Conservation (phyloP, 2,888 invertebrate species). For the Theretra japonica region DNA sequence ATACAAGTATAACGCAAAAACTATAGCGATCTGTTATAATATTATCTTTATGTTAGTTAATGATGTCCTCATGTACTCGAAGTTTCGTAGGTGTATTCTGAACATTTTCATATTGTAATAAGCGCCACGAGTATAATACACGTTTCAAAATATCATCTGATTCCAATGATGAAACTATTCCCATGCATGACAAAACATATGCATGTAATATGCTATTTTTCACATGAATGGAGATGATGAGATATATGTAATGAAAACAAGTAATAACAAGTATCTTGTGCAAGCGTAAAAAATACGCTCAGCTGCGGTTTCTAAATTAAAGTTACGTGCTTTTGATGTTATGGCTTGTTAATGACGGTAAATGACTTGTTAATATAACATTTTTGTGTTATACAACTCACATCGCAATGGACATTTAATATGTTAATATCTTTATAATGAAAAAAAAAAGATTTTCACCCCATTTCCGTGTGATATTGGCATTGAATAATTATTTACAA, state of each 20-base stretch:
- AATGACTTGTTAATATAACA: not conserved
- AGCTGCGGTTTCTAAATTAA: not conserved
- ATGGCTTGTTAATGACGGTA: not conserved
- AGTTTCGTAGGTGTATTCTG: not conserved
- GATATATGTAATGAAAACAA: no score
- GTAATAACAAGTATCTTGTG: not conserved
- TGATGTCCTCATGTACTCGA: not conserved
- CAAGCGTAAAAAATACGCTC: not conserved
- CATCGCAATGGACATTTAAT: no score
- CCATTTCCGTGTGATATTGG: no score
- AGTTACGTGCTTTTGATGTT: not conserved
- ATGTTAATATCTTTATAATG: no score
- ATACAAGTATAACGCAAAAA: no score
- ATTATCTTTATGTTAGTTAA: not conserved
- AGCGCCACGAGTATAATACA: not conserved
- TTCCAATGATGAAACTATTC: constrained; percentile 8
- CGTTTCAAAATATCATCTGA: not conserved
- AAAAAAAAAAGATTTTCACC: no score
- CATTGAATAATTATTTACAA: no score
- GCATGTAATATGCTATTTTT: constrained; percentile 18
- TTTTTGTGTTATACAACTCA: not conserved
- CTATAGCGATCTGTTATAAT: not conserved
- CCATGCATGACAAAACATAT: constrained; percentile 13
- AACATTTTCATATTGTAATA: not conserved
- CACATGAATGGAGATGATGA: constrained; percentile 15